Base-by-base conservation (phyloP, 2,888 invertebrate genomes). In the Monoplex corrugatus region DNA sequence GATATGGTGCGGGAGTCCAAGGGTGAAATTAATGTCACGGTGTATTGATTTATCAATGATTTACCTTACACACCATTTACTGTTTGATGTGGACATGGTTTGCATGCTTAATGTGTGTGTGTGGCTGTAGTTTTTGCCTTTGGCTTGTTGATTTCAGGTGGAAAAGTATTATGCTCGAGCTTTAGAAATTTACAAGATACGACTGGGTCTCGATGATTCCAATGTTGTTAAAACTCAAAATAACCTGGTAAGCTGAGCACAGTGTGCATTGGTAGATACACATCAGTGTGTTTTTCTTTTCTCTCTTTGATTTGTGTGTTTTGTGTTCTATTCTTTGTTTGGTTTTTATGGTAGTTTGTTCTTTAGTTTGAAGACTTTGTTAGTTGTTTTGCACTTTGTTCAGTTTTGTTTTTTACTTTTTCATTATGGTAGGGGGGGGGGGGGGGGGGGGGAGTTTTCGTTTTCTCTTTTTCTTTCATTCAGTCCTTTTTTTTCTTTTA, bases 201-300 rank as follows among this genome's bases (percentile, higher is more conserved):
- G 98, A 95, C 97, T 99, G 88, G 99, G 99, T 72, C 93, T 93
- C 85, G 95, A 96, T 92, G 99, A 99, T 97, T 98, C 99, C 86
- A 99, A 99, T 96, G 99, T 99, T 23, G 99, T 99, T 93, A 99
- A 99, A 97, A 99, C 99, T 82, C 99, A 99, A 97, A 99, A 99
- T 96, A 99, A 99, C 96, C 97, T 99, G 96, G 96, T 95, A 95
- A 94, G 94, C 87, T 82, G n/a, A 28, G 32, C n/a, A 38, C n/a
- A 44, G 40, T 72, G 35, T 13, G 10, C 10, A 38, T 75, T n/a
- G n/a, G n/a, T n/a, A n/a, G n/a, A n/a, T n/a, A n/a, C n/a, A n/a
- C 68, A 68, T 23, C 28, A 3, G 72, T 38, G 16, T 72, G 35
- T 28, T 23, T 78, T 38, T 2, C 40, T 78, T 68, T 32, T 32